Conservation (phyloP, 2,113 vertebrate species). For the Oxygymnocypris stewartii region DNA sequence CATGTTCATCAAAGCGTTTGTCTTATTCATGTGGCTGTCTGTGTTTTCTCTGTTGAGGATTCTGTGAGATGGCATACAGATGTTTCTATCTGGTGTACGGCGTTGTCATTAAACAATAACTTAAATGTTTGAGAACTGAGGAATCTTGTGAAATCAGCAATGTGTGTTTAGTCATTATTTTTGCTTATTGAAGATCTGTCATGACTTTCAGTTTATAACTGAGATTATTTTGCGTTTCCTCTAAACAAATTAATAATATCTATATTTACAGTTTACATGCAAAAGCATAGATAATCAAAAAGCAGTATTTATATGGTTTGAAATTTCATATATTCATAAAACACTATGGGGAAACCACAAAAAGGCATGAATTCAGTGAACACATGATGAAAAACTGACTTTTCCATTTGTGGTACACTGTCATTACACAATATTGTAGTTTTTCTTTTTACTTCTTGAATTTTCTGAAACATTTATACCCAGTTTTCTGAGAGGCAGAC, state of each 20-base stretch:
- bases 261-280: slow-evolving; percentile 71
- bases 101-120: neutral
- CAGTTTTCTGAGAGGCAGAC: neutral
- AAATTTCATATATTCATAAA: neutral
- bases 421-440: neutral
- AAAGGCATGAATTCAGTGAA: slow-evolving; percentile 45
- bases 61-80: neutral
- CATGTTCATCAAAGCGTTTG: neutral
- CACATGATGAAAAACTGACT: neutral
- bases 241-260: slow-evolving; percentile 75
- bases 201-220: neutral
- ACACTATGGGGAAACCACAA: neutral
- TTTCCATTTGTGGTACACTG: neutral
- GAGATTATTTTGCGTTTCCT: slow-evolving; percentile 44
- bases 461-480: neutral
- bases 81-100: neutral
- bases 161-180: neutral
- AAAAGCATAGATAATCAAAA: slow-evolving; percentile 68
- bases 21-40: neutral
- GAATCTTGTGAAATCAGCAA: neutral
- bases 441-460: neutral
- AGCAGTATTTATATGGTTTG: slow-evolving; percentile 39
- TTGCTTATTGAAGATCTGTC: neutral
- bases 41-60: neutral
- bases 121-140: neutral